Evolutionary conservation across 2,888 invertebrate genomes (phyloP).

Genomic region (Rugalucina vietnamica): DNA sequence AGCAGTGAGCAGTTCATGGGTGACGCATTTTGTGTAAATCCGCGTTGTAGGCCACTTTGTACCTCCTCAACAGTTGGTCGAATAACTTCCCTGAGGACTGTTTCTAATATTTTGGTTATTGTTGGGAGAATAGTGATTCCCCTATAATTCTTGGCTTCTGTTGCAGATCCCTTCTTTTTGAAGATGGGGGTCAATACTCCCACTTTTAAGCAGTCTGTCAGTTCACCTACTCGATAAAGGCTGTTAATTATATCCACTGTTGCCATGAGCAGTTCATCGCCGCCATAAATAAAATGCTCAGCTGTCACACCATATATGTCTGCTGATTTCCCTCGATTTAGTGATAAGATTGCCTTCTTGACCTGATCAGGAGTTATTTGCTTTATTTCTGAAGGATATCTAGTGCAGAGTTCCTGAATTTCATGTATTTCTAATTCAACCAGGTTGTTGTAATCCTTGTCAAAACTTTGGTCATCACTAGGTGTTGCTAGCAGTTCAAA

Average conservation of each 20-base stretch:
- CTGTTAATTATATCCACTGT: not conserved
- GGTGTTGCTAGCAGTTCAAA: not conserved
- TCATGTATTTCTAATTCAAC: not conserved
- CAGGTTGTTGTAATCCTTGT: not conserved
- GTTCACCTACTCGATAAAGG: not conserved
- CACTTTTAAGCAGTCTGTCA: not conserved
- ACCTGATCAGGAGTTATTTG: not conserved
- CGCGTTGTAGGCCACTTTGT: not conserved
- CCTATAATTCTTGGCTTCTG: not conserved
- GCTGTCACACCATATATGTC: not conserved
- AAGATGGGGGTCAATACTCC: not conserved
- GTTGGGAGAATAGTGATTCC: no score
- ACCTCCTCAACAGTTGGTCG: not conserved
- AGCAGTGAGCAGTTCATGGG: not conserved
- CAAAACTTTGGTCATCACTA: not conserved
- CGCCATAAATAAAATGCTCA: not conserved
- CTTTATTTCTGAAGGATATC: not conserved
- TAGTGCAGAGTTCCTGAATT: not conserved
- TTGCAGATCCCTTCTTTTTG: conserved; percentile 9
- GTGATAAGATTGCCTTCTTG: not conserved
- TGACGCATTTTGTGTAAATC: not conserved
- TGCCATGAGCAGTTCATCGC: not conserved
- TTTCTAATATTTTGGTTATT: not conserved
- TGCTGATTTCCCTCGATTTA: not conserved
- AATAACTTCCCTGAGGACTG: not conserved